phyloP scores from a whole-genome alignment of 2,113 vertebrate genomes.

The Nothoprocta pentlandii region DNA sequence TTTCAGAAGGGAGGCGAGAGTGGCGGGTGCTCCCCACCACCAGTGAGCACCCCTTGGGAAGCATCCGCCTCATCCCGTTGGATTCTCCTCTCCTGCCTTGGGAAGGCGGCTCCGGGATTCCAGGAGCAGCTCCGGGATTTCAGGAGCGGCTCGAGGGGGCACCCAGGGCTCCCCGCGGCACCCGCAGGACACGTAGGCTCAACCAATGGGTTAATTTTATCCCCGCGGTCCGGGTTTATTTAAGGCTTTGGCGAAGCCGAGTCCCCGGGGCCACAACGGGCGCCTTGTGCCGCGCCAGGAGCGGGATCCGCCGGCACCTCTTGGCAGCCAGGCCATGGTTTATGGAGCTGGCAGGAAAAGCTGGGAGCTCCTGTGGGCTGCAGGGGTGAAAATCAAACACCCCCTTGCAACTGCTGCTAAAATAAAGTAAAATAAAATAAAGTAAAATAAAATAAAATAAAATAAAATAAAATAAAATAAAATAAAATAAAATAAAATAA shows the following conservation, averaged over 20 bases:
- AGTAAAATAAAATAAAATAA: too few species aligned
- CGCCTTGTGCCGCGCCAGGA: neutral
- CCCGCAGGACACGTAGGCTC: neutral
- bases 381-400: neutral
- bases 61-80: too few species aligned
- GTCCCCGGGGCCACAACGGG: neutral
- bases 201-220: neutral
- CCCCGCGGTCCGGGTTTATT: neutral
- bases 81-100: too few species aligned
- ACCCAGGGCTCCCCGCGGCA: too few species aligned
- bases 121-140: too few species aligned
- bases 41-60: too few species aligned
- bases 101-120: too few species aligned
- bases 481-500: too few species aligned
- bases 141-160: too few species aligned
- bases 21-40: too few species aligned
- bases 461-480: too few species aligned
- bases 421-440: neutral
- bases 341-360: neutral
- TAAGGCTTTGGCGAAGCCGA: neutral
- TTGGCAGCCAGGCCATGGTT: neutral
- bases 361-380: accelerated
- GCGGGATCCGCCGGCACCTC: too few species aligned
- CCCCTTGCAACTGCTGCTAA: accelerated
- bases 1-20: neutral